Base-by-base conservation (phyloP, 2,113 vertebrate species). In the Prietella phreatophila region DNA sequence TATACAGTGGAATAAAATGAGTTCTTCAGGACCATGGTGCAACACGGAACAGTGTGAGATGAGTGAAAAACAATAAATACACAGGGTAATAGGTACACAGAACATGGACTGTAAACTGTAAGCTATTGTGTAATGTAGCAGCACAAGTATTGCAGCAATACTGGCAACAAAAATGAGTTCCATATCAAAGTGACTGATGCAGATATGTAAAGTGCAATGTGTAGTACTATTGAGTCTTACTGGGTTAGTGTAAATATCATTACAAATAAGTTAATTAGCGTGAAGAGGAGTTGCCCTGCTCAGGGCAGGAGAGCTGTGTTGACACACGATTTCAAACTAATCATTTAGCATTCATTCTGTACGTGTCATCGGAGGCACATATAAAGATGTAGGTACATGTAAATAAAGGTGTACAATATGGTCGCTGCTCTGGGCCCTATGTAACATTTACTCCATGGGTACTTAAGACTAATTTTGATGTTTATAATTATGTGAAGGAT, bases 261-360 rank as follows among this genome's bases (percentile, higher is more conserved):
- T 39, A 85, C 82, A 85, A 84, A 84, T 58, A 30, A 76, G 69
- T 67, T n/a, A 36, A 84, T 88, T 80, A 69, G 47, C 67, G 33
- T 63, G 42, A 76, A 17, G 20, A 55, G 58, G 39, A 47, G 56
- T 78, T 47, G 55, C 58, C 36, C 86, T 39, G 55, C 56, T 63
- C 20, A 27, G 47, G 0, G 47, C 39, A 27, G 42, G 25, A 78
- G 84, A 42, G 1, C 63, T 61, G 39, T 6, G 75, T 20, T 60
- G 86, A 61, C 67, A 83, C 5, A 9, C 25, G 3, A 58, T 82
- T 75, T 87, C 67, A 33, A 42, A 50, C 10, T 33, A 53, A 79
- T 22, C 63, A 27, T 14, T 56, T 15, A 55, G 5, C 20, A 39
- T 76, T 76, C 20, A 22, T 53, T 14, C 22, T n/a, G 42, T 14